Evolutionary conservation across 2,888 invertebrate species (phyloP).

Genomic region (Lasioglossum lativentre): DNA sequence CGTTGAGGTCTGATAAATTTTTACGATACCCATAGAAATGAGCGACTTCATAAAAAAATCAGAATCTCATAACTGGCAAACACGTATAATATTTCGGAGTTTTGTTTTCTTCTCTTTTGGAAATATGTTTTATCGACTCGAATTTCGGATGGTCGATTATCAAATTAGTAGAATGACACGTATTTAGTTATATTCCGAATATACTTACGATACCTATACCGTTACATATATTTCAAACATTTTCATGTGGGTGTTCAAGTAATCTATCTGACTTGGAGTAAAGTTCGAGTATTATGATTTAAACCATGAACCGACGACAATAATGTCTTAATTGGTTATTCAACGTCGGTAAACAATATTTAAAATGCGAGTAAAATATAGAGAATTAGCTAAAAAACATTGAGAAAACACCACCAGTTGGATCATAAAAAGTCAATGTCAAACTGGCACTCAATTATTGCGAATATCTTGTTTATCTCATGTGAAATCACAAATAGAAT

Average conservation of each 20-base stretch:
- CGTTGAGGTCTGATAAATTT: not conserved
- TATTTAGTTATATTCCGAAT: slow-evolving; percentile 12
- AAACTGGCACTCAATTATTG: slow-evolving; percentile 56
- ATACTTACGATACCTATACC: slow-evolving; percentile 18
- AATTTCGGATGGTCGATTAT: not conserved
- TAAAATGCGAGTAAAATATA: slow-evolving; percentile 16
- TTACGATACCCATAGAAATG: slow-evolving; percentile 47
- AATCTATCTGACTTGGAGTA: slow-evolving; percentile 41
- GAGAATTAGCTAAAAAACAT: slow-evolving; percentile 30
- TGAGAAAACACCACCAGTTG: slow-evolving; percentile 41
- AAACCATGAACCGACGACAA: slow-evolving; percentile 29
- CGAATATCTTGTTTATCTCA: slow-evolving; percentile 44
- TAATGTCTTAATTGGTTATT: not conserved
- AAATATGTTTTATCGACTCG: not conserved
- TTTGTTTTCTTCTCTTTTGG: slow-evolving; percentile 25
- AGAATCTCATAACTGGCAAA: slow-evolving; percentile 76
- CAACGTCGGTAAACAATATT: slow-evolving; percentile 1
- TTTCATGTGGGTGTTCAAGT: slow-evolving; percentile 59
- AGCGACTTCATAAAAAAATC: slow-evolving; percentile 76
- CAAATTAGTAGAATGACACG: slow-evolving; percentile 11
- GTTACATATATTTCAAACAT: slow-evolving; percentile 55
- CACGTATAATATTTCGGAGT: slow-evolving; percentile 57
- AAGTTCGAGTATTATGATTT: slow-evolving; percentile 42
- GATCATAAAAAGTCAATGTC: slow-evolving; percentile 65
- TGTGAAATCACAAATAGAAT: slow-evolving; percentile 23